Conservation (phyloP, 2,888 invertebrate genomes). For the Pharmacophagus antenor region DNA sequence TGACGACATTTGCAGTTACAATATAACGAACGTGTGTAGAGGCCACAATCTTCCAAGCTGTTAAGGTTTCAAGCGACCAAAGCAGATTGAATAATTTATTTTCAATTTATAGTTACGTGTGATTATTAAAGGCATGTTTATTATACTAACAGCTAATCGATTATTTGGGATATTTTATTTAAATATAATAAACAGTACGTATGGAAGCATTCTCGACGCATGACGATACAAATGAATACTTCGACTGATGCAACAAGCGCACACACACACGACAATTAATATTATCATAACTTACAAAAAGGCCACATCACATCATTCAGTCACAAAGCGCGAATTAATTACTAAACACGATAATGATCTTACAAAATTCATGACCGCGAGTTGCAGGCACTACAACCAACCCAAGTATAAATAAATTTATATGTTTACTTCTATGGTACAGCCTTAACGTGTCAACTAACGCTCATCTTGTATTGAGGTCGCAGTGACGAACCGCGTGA, state of each 20-base stretch:
- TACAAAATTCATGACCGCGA: constrained; percentile 51
- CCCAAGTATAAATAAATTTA: constrained; percentile 56
- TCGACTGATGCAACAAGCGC: constrained; percentile 73
- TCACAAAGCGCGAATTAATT: constrained; percentile 74
- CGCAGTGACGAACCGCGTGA: constrained; percentile 55
- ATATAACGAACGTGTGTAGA: constrained; percentile 22
- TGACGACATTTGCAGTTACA: constrained; percentile 20
- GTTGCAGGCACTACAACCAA: constrained; percentile 52
- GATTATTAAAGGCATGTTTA: constrained; percentile 62
- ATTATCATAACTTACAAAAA: constrained; percentile 72
- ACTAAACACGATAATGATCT: constrained; percentile 55
- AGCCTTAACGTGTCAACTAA: constrained; percentile 58
- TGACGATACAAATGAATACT: constrained; percentile 56
- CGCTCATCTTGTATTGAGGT: constrained; percentile 56
- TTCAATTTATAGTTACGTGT: constrained; percentile 35
- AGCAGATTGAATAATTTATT: constrained; percentile 43
- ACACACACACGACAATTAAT: constrained; percentile 62
- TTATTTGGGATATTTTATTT: constrained; percentile 55
- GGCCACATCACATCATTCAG: constrained; percentile 81
- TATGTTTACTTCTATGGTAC: constrained; percentile 58
- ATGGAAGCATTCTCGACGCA: constrained; percentile 68
- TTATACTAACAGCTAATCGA: constrained; percentile 65
- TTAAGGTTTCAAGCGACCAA: constrained; percentile 53
- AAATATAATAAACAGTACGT: constrained; percentile 54
- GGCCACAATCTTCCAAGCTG: constrained; percentile 47